Evolutionary conservation across 2,113 vertebrate genomes (phyloP), one percentile per base, ranked within the genome.

Genomic region (Heterochromis multidens): DNA sequence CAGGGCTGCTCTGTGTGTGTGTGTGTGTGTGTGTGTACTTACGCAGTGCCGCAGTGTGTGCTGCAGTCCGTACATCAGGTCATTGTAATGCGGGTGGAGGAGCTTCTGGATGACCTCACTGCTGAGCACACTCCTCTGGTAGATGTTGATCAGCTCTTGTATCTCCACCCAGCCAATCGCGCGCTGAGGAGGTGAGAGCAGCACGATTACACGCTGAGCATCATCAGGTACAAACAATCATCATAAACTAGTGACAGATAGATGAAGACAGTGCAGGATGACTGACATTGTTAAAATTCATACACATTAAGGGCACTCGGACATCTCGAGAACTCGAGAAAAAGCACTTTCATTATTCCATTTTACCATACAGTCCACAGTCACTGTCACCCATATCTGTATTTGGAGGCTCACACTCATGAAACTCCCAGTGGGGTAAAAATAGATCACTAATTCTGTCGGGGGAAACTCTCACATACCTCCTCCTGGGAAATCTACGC

Each of bases 101-200:
- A 93, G 61, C 80, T 80, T 61, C 77, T 87, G 59, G 25, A 95
- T 3, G 10, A 37, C 31, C 0, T 35, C 11, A 0, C 25, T 59
- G 29, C 67, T 90, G 87, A 95, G 94, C 7, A 95, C 94, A 0
- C 76, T 87, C 27, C 35, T 79, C 83, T 94, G 88, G 49, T 94
- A 95, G 7, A 94, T 37, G 19, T 93, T 82, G 4, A 91, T 84
- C 83, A 95, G 0, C 2, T 91, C 83, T 54, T 16, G n/a, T 6
- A 94, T 14, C 79, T 95, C 93, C 85, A 77, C 31, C 94, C 94
- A 94, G 83, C 94, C 92, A 87, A 95, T 89, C 16, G 1, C 4
- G 5, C 2, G 63, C 94, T 95, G 89, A 78, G 58, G 77, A 86
- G 35, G 14, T 29, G 14, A 72, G 46, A 52, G 67, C 49, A 25